Conservation (phyloP, 1,140 invertebrate genomes). For the Zaprionus lachaisei region DNA sequence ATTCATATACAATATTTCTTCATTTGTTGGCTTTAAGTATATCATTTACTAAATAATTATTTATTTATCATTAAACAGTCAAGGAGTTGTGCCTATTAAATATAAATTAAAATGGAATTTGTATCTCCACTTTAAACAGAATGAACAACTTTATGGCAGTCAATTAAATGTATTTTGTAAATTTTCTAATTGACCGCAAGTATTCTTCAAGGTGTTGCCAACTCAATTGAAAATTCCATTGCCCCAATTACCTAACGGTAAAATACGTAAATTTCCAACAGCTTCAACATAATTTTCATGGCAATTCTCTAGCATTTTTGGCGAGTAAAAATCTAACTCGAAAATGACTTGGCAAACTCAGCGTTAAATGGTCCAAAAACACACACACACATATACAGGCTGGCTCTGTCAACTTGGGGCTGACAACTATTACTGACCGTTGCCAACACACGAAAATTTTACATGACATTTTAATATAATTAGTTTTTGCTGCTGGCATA, state of each 20-base stretch:
- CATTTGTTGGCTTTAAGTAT: too few relatives aligned
- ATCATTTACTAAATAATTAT: too few relatives aligned
- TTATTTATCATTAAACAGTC: too few relatives aligned
- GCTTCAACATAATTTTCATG: constrained; percentile 43
- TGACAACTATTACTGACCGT: constrained; percentile 64
- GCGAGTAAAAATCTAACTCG: constrained; percentile 41
- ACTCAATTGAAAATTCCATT: constrained; percentile 28
- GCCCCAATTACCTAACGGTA: constrained; percentile 12
- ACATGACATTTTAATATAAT: constrained; percentile 82
- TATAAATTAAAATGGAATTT: too few relatives aligned
- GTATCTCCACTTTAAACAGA: too few relatives aligned
- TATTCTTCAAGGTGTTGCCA: constrained; percentile 2
- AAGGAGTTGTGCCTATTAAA: too few relatives aligned
- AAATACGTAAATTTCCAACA: constrained; percentile 28
- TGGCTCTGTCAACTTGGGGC: neutral
- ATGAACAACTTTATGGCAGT: neutral
- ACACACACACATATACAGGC: constrained; percentile 9
- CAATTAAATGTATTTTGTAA: neutral
- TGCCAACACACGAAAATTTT: constrained; percentile 65
- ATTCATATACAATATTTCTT: too few relatives aligned
- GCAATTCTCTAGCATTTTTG: constrained; percentile 28
- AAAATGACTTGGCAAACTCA: constrained; percentile 73
- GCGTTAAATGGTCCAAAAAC: constrained; percentile 59
- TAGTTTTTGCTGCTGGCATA: constrained; percentile 77
- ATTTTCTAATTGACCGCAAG: neutral